Conservation (phyloP, 1,140 invertebrate species). For the Sitophilus oryzae region DNA sequence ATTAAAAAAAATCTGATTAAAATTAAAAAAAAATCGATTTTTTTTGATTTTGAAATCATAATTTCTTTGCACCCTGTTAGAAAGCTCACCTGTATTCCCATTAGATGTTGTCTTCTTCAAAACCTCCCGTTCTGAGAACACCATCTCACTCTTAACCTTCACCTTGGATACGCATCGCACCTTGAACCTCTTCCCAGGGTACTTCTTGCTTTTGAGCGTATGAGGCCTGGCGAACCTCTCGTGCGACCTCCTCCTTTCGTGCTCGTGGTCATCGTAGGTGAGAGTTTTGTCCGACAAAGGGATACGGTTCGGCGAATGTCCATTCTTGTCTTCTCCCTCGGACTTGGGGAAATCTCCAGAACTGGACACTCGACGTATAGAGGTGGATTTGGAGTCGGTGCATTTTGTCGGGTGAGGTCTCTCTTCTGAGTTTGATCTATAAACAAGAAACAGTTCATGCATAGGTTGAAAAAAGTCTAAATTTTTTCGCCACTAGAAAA, state of each 20-base stretch:
- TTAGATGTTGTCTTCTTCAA: slow-evolving; percentile 7
- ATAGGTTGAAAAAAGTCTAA: too few species aligned
- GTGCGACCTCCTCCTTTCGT: slow-evolving; percentile 45
- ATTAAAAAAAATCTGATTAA: too few species aligned
- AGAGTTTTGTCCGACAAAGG: slow-evolving; percentile 20
- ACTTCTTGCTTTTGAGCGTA: slow-evolving; percentile 45
- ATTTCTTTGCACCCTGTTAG: too few species aligned
- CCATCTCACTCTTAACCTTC: slow-evolving; percentile 27
- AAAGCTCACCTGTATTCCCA: too few species aligned
- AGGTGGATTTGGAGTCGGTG: slow-evolving; percentile 42
- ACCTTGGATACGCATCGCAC: slow-evolving; percentile 32
- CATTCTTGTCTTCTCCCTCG: slow-evolving; percentile 18
- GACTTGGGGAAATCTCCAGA: slow-evolving; percentile 57
- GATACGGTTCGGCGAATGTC: slow-evolving; percentile 9
- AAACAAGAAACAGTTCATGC: background rate
- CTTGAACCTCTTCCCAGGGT: slow-evolving; percentile 33
- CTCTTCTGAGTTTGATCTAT: slow-evolving; percentile 63
- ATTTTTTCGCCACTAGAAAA: too few species aligned
- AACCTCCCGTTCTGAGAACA: background rate
- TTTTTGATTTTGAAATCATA: too few species aligned
- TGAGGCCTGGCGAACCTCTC: slow-evolving; percentile 54
- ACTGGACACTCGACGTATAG: slow-evolving; percentile 57
- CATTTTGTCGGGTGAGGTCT: slow-evolving; percentile 44
- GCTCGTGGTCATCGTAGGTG: slow-evolving; percentile 36
- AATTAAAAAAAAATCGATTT: too few species aligned